These are phyloP conservation scores for Mayetiola destructor DNA, from an alignment of 2,888 invertebrate genomes.

Conservation along the genomic window DNA sequence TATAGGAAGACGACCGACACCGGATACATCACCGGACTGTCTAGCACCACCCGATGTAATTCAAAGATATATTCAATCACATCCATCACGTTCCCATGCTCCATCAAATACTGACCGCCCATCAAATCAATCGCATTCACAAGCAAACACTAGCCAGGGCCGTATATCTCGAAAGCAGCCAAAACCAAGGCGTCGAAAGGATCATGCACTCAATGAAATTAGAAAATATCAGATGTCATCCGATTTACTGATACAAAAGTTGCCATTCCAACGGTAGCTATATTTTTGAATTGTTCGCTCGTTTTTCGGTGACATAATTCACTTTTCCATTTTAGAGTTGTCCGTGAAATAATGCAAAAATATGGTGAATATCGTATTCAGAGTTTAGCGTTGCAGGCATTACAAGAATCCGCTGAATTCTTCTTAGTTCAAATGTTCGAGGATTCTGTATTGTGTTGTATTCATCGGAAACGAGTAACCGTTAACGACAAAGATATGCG, in stretches of 20 bases:
- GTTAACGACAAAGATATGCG: constrained; percentile 36
- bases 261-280: constrained; percentile 4
- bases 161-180: neutral
- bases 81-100: too few relatives aligned
- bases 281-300: neutral
- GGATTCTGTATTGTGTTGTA: constrained; percentile 34
- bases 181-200: neutral
- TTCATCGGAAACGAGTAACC: constrained; percentile 37
- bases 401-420: constrained; percentile 39
- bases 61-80: too few relatives aligned
- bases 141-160: neutral
- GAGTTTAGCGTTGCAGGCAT: constrained; percentile 32
- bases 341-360: neutral
- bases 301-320: neutral
- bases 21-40: too few relatives aligned
- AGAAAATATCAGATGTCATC: neutral
- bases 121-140: too few relatives aligned
- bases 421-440: constrained; percentile 38
- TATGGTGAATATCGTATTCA: constrained; percentile 26
- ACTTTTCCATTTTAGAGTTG: neutral
- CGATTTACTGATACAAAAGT: neutral
- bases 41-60: too few relatives aligned
- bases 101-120: too few relatives aligned
- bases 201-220: neutral
- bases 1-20: too few relatives aligned